Base-by-base conservation (phyloP, 2,113 vertebrate species). In the Morone chrysops region DNA sequence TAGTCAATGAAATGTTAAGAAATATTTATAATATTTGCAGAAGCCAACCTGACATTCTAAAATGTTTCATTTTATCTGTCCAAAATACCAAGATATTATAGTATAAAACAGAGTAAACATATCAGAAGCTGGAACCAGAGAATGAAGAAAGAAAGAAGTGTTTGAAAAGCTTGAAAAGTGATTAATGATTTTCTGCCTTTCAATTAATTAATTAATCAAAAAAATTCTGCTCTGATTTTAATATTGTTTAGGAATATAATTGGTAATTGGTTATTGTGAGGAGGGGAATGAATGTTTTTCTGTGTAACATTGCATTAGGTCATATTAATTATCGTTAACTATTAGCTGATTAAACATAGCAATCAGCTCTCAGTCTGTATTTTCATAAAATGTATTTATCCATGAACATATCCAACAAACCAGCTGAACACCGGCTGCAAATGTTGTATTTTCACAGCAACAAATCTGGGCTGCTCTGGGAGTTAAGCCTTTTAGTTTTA, bases 381-480 rank as follows among this genome's bases (percentile, higher is more conserved):
- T 4, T 40, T 13, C 22, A 17, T 25, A n/a, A 48, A 40, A 17
- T 70, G 7, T 8, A 6, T 59, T 43, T 20, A 69, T 68, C 62
- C n/a, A 18, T 38, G 7, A 56, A 71, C 31, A 25, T 61, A 17
- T 38, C 36, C 8, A 40, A 83, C 40, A 66, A 77, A 69, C 14
- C 31, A 43, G 36, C 22, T 67, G 41, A 66, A 78, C 7, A 9
- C 8, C 1, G 5, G 2, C 50, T 70, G 25, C 53, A 79, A 66
- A 80, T 51, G 41, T 22, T 65, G 22, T 71, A 57, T 72, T 79
- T 72, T 75, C 16, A 53, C 14, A 65, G 61, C 56, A 76, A 82
- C 40, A 71, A 78, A 83, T 88, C 70, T 74, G 18, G 11, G 60
- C 47, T 47, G 65, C 72, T 90, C 61, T 54, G 13, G 48, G 38